Percentiles rank a stretch among this genome's conserved stretches.
Evolutionary conservation across 2,888 invertebrate species (phyloP).

Genomic region (Standfussiana lucernea): DNA sequence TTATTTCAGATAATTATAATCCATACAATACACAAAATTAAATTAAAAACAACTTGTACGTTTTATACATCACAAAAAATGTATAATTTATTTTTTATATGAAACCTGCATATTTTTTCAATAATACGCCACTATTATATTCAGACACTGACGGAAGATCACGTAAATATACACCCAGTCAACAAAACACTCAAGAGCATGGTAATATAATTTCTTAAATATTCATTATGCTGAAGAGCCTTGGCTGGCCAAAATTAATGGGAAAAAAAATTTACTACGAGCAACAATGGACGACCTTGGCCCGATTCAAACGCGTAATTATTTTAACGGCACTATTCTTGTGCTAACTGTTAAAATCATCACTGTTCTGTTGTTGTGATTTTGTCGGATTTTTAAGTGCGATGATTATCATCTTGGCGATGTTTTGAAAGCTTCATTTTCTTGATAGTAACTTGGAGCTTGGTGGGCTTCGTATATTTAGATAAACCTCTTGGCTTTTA

Average conservation of each 20-base stretch:
- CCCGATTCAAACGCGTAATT: slow-evolving; percentile 70
- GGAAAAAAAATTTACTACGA: slow-evolving; percentile 69
- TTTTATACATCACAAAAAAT: too few relatives aligned
- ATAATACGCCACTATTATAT: slow-evolving; percentile 23
- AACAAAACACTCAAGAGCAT: slow-evolving; percentile 59
- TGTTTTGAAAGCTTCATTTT: neutral
- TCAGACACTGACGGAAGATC: neutral
- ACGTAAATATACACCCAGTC: slow-evolving; percentile 7
- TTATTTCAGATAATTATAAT: too few relatives aligned
- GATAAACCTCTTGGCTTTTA: neutral
- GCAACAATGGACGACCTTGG: slow-evolving; percentile 76
- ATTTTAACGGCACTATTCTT: slow-evolving; percentile 64
- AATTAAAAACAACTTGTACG: too few relatives aligned
- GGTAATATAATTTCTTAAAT: slow-evolving; percentile 68
- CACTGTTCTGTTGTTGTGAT: slow-evolving; percentile 13
- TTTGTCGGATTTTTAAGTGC: slow-evolving; percentile 11
- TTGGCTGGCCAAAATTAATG: slow-evolving; percentile 74
- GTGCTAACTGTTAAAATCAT: slow-evolving; percentile 49
- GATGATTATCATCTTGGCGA: neutral
- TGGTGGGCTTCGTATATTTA: neutral
- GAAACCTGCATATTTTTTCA: neutral
- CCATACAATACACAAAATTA: too few relatives aligned
- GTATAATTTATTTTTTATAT: too few relatives aligned
- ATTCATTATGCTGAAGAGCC: slow-evolving; percentile 70
- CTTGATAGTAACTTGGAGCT: neutral